Base-by-base conservation (phyloP, 2,113 vertebrate genomes). In the Coturnix japonica region DNA sequence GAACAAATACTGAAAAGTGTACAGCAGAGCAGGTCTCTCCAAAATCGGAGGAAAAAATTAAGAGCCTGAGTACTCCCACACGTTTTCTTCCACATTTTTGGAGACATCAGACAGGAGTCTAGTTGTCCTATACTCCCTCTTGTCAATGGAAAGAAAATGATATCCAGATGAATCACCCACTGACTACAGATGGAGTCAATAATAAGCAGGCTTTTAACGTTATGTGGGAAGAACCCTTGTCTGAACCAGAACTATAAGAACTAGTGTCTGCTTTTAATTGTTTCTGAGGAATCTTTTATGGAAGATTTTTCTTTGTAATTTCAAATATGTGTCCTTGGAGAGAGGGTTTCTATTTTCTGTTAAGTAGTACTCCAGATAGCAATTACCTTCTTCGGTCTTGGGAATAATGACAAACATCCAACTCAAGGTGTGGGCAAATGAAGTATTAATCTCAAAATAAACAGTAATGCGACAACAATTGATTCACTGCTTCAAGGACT, bases 91-190 rank as follows among this genome's bases (percentile, higher is more conserved):
- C 80, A 56, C 75, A 76, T 73, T 64, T 75, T 76, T 3, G 85
- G 72, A 94, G 79, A 63, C 82, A 87, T 83, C 87, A 92, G 89
- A 72, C 91, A 94, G 71, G 13, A 92, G 72, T 8, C 64, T 82
- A 44, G 67, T 47, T 92, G 65, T 80, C 75, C 81, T 87, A 35
- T 43, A 74, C 85, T 89, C 87, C 72, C 82, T 80, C 87, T 79
- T 91, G 90, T 92, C 79, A 92, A 33, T 14, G 60, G 56, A 59
- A 79, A 94, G 87, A 94, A 94, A 95, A 96, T 89, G 67, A 92
- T 85, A 87, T 91, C 87, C 94, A 96, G 91, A 95, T 92, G 95
- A 95, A 85, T 94, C 94, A 86, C 84, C 77, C 89, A 35, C 80
- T 69, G 80, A 23, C 67, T 94, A 13, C 85, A 92, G 73, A 83